Percentiles rank a stretch among this genome's conserved stretches.
These are phyloP conservation scores for Sylvietta virens DNA, from an alignment of 2,113 vertebrate genomes.

Conservation along the genomic window DNA sequence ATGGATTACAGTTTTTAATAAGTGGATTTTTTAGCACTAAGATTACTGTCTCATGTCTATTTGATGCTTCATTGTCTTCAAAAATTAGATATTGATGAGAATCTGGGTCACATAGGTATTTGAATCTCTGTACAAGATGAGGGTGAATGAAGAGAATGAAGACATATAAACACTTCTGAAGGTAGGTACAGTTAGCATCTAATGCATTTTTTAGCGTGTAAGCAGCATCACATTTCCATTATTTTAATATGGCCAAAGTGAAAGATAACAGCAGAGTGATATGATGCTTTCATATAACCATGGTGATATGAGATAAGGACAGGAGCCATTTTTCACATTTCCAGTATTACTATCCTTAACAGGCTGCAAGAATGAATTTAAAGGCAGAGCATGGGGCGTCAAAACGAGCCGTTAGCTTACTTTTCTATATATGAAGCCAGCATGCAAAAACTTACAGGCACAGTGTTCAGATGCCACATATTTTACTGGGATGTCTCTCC, in stretches of 20 bases:
- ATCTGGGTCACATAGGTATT: not conserved
- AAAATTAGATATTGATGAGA: slow-evolving; percentile 9
- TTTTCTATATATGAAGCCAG: not conserved
- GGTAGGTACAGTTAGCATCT: not conserved
- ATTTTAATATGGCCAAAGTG: slow-evolving; percentile 8
- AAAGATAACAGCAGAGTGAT: not conserved
- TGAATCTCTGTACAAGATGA: not conserved
- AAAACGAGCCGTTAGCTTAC: not conserved
- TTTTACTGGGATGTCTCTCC: not conserved
- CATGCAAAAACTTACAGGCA: not conserved
- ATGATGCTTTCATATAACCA: not conserved
- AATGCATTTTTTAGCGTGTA: not conserved
- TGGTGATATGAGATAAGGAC: not conserved
- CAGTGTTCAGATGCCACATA: not conserved
- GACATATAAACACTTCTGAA: not conserved
- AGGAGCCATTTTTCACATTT: not conserved
- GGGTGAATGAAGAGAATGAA: not conserved
- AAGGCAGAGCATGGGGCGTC: not conserved
- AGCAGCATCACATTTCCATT: not conserved
- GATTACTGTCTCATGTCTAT: not conserved
- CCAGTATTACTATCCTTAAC: not conserved
- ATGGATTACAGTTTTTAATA: not conserved
- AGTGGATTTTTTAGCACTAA: not conserved
- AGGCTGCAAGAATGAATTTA: not conserved
- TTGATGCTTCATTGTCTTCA: not conserved